Evolutionary conservation across 2,888 invertebrate species (phyloP).

Genomic region (Congeria kusceri): DNA sequence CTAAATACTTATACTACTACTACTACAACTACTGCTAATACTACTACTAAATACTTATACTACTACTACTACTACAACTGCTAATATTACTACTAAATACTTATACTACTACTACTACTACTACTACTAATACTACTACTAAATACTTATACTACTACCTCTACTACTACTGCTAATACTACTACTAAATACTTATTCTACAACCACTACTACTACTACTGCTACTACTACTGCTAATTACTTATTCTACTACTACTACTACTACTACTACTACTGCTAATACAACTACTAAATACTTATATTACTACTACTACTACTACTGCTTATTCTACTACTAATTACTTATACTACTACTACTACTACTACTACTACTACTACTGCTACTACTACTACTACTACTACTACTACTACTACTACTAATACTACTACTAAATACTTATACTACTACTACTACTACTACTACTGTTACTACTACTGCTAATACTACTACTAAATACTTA

Average conservation of each 20-base stretch:
- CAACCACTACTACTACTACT: slow-evolving; percentile 23
- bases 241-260: background rate
- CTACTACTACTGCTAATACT: slow-evolving; percentile 11
- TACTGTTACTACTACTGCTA: slow-evolving; percentile 8
- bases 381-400: too few relatives aligned
- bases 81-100: slow-evolving; percentile 2
- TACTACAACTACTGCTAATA: slow-evolving; percentile 24
- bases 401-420: too few relatives aligned
- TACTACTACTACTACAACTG: too few relatives aligned
- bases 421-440: slow-evolving; percentile 3
- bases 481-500: background rate
- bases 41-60: background rate
- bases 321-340: too few relatives aligned
- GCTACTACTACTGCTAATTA: slow-evolving; percentile 18
- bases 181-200: slow-evolving; percentile 5
- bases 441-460: slow-evolving; percentile 8
- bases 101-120: slow-evolving; percentile 11
- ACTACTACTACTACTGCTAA: too few relatives aligned
- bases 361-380: too few relatives aligned
- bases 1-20: too few relatives aligned
- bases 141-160: slow-evolving; percentile 12
- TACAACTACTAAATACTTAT: too few relatives aligned
- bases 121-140: slow-evolving; percentile 26
- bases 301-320: too few relatives aligned
- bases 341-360: too few relatives aligned